phyloP scores from a whole-genome alignment of 2,888 invertebrate species.

The Sesamia inferens region DNA sequence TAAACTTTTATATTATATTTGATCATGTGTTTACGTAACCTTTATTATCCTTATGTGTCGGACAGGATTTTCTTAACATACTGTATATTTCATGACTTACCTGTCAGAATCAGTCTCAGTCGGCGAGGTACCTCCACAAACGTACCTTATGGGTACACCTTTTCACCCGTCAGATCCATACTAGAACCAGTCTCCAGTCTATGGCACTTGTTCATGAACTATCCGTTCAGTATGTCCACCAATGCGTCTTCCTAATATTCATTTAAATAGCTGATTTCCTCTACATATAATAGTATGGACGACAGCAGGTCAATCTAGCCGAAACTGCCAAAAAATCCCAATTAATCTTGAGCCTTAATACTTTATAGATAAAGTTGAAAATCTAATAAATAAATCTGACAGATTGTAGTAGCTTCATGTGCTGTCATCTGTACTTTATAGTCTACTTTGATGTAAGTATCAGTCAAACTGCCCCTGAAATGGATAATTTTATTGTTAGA shows the following conservation, averaged over 20 bases:
- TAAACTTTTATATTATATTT: no score
- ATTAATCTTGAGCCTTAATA: no score
- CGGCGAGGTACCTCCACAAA: conserved; percentile 80
- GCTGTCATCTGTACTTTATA: no score
- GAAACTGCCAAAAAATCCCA: no score
- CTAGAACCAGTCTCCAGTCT: conserved; percentile 84
- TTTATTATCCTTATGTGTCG: no score
- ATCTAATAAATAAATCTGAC: no score
- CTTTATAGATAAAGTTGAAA: no score
- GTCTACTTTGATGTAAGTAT: neutral
- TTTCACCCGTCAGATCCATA: conserved; percentile 72
- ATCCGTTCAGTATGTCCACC: conserved; percentile 75
- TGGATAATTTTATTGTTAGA: neutral
- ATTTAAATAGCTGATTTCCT: conserved; percentile 12
- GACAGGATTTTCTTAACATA: no score
- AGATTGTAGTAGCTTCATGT: no score
- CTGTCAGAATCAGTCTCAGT: conserved; percentile 77
- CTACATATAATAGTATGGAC: neutral
- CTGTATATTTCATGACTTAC: conserved; percentile 55
- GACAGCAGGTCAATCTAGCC: no score
- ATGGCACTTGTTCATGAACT: conserved; percentile 72
- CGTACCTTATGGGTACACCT: conserved; percentile 68
- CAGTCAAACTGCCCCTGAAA: neutral
- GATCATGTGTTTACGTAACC: no score
- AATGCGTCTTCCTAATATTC: conserved; percentile 73